Base-by-base conservation (phyloP, 2,888 invertebrate species). In the Drosophila macrospina region DNA sequence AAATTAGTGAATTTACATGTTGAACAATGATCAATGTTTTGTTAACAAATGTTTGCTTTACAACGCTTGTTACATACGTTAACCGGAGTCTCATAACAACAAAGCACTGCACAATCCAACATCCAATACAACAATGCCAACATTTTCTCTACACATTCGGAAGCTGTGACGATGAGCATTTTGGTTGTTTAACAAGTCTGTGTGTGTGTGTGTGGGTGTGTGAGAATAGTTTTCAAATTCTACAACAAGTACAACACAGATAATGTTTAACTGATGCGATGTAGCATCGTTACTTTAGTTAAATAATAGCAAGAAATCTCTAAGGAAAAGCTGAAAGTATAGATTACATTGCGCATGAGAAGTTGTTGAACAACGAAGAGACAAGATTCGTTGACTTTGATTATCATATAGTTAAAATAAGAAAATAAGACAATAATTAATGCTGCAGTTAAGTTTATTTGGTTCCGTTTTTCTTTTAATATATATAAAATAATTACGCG, bases 21-120 rank as follows among this genome's bases (percentile, higher is more conserved):
- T 87, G 89, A 85, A 87, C 86, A 87, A 87, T 89, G 86, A 89
- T 88, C 89, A 88, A 88, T 88, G 88, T 86, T 86, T 86, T 87
- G 88, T 85, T 86, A 86, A 83, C 88, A 88, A 84, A 86, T 86
- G 85, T 88, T 86, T 75, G 78, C 81, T 72, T 78, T 70, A 74
- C 76, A 75, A 63, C 70, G 85, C 76, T 69, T 74, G 80, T 83
- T 67, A 83, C 76, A 85, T 68, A 75, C 65, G 62, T 37, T 74
- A 30, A 24, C 41, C 26, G 15, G 15, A 32, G 44, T 57, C 63
- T 68, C 68, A 80, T 78, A 73, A 75, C 81, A 84, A 73, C 81
- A 67, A 62, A 59, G 68, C 73, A 55, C 71, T 54, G 65, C 32
- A 60, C 39, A 51, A 26, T 3, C 20, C 55, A 55, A 57, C 36